phyloP scores from a whole-genome alignment of 2,113 vertebrate species.

The Macroglossus sobrinus region DNA sequence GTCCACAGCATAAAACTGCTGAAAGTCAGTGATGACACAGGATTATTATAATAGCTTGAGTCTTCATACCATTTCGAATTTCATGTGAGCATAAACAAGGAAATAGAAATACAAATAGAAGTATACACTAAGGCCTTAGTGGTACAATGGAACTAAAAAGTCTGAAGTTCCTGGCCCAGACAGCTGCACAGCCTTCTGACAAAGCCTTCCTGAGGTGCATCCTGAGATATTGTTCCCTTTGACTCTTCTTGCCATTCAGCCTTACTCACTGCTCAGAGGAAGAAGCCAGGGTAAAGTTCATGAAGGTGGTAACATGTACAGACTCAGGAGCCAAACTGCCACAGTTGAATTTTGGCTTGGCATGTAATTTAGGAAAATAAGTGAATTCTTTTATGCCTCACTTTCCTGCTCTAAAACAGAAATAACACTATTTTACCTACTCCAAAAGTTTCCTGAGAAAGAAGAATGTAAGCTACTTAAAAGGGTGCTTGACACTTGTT shows the following conservation, averaged over 20 bases:
- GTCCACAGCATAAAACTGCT: neutral
- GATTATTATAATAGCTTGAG: neutral
- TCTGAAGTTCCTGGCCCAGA: neutral
- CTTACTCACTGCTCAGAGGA: neutral
- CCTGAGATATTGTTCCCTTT: neutral
- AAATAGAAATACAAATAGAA: neutral
- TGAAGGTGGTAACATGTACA: neutral
- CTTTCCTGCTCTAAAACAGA: neutral
- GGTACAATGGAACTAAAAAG: neutral
- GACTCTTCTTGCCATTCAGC: fast-evolving
- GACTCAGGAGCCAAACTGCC: neutral
- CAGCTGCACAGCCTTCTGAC: neutral
- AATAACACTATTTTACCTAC: neutral
- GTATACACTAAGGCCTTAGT: neutral
- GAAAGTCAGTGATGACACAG: neutral
- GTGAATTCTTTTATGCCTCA: neutral
- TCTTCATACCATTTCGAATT: neutral
- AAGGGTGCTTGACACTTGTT: neutral
- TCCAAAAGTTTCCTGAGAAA: neutral
- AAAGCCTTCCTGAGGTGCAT: neutral
- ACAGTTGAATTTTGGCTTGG: neutral
- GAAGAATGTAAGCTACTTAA: neutral
- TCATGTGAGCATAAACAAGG: neutral
- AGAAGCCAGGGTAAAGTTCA: neutral
- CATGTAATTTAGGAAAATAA: neutral